Conservation (phyloP, 2,888 invertebrate species). For the Sussaba pulchella region DNA sequence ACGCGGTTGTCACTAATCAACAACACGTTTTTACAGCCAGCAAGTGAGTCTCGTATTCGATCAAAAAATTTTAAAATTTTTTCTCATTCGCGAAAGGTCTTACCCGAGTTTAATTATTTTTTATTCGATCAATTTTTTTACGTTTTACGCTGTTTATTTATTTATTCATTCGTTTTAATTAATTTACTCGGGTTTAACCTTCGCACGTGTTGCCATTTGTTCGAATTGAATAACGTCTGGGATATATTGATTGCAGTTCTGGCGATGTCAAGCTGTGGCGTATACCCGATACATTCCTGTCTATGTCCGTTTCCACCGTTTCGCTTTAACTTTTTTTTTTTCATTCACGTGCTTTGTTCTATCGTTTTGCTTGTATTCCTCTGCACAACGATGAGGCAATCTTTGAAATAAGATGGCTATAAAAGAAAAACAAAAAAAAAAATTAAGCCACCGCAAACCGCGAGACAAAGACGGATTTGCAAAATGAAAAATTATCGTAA, state of each 20-base stretch:
- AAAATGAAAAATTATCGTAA: background rate
- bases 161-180: too few species aligned
- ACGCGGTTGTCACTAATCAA: constrained; percentile 88
- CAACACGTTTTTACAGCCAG: constrained; percentile 92
- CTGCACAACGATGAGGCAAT: constrained; percentile 17
- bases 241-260: constrained; percentile 87
- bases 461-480: constrained; percentile 1
- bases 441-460: too few species aligned
- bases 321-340: constrained; percentile 82
- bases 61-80: background rate
- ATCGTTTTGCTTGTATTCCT: constrained; percentile 49
- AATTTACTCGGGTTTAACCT: constrained; percentile 16
- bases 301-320: constrained; percentile 85
- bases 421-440: too few species aligned
- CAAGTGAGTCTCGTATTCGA: constrained; percentile 87
- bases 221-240: constrained; percentile 76
- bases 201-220: constrained; percentile 15
- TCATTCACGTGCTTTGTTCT: constrained; percentile 71
- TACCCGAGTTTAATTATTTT: constrained; percentile 13
- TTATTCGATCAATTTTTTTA: constrained; percentile 21
- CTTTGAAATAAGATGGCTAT: background rate
- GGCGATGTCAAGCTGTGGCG: constrained; percentile 90
- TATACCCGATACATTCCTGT: constrained; percentile 84
- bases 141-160: too few species aligned
- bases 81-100: constrained; percentile 19